phyloP scores from a whole-genome alignment of 2,797 vertebrate species.

The Acropternis orthonyx region DNA sequence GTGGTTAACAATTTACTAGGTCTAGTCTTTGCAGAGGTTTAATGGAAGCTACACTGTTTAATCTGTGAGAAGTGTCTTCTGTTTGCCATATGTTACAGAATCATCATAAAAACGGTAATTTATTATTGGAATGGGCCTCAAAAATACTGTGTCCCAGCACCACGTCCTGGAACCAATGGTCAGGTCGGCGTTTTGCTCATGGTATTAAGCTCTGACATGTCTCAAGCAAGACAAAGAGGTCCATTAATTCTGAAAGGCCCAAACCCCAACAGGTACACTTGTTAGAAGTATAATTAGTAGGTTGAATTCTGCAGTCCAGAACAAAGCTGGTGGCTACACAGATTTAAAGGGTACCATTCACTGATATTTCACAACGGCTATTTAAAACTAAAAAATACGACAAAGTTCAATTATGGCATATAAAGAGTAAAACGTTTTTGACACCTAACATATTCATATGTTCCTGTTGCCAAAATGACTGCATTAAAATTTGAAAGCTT shows the following conservation, averaged over 20 bases:
- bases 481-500: conserved; percentile 45
- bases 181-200: conserved; percentile 50
- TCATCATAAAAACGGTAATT: conserved; percentile 57
- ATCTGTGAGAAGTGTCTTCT: conserved; percentile 51
- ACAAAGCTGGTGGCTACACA: background rate
- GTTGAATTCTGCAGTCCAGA: background rate
- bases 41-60: conserved; percentile 47
- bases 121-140: conserved; percentile 46
- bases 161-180: conserved; percentile 5
- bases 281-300: background rate
- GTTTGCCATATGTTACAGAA: conserved; percentile 41
- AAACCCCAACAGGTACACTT: conserved; percentile 11
- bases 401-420: conserved; percentile 9
- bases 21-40: background rate
- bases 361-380: background rate
- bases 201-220: conserved; percentile 18
- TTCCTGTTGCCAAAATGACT: conserved; percentile 18
- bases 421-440: conserved; percentile 16
- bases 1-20: background rate
- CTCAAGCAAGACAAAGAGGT: conserved; percentile 27
- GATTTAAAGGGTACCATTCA: background rate
- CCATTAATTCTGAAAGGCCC: conserved; percentile 61
- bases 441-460: conserved; percentile 40
- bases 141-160: conserved; percentile 22
- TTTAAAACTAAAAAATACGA: conserved; percentile 16